Evolutionary conservation across 2,797 vertebrate genomes (phyloP).

Genomic region (Dromococcyx pavoninus): DNA sequence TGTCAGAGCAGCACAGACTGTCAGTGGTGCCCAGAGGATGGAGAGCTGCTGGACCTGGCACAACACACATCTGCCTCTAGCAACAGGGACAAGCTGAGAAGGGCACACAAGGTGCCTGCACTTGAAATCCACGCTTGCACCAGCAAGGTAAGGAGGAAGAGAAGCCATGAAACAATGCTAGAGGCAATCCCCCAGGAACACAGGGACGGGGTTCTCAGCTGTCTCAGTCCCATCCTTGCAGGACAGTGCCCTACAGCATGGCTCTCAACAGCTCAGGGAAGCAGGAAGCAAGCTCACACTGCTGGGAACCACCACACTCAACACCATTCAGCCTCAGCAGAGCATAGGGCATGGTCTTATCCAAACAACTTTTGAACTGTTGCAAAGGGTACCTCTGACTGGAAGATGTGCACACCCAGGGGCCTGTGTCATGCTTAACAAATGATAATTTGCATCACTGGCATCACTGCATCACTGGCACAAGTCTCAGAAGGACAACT

Average conservation of each 20-base stretch:
- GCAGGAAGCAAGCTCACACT: too few relatives aligned
- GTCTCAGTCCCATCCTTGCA: rapidly evolving
- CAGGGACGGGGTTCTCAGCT: neutral
- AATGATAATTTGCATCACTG: neutral
- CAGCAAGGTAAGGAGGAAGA: neutral
- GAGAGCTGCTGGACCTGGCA: neutral
- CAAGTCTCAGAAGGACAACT: neutral
- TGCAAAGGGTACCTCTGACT: neutral
- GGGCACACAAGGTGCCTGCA: rapidly evolving
- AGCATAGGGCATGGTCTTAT: rapidly evolving
- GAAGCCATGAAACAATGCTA: neutral
- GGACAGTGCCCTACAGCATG: neutral
- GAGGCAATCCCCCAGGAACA: neutral
- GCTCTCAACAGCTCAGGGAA: neutral
- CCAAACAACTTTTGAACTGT: neutral
- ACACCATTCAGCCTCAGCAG: neutral
- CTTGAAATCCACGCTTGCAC: neutral
- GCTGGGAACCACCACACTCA: rapidly evolving
- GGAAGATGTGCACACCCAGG: neutral
- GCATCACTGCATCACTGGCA: rapidly evolving
- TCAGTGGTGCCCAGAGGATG: neutral
- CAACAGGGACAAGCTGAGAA: neutral
- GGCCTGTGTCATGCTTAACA: neutral
- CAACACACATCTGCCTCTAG: neutral
- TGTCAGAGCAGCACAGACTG: too few relatives aligned